A percentile compares a stretch with the other conserved stretches of the same genome.
Evolutionary conservation across 2,113 vertebrate genomes (phyloP).

Genomic region (Pygoscelis antarcticus): DNA sequence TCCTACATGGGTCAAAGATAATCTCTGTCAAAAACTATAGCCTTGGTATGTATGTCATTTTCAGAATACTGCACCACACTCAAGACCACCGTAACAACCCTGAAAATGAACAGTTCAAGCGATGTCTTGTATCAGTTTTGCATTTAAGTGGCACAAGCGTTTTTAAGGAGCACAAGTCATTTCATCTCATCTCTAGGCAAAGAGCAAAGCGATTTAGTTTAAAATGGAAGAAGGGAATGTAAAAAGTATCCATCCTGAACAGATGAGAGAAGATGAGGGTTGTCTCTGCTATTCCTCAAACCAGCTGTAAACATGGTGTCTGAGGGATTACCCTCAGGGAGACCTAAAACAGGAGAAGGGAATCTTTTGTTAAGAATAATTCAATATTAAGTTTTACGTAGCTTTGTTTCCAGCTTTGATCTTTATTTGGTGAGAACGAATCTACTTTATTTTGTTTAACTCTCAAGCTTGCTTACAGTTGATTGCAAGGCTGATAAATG

Average conservation of each 20-base stretch:
- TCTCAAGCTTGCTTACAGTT: background rate
- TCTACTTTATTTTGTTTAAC: background rate
- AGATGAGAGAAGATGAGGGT: background rate
- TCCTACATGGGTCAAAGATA: background rate
- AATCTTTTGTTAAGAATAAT: background rate
- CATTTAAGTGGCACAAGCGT: background rate
- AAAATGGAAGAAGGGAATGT: background rate
- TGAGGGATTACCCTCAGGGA: background rate
- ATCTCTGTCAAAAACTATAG: background rate
- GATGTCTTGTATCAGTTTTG: background rate
- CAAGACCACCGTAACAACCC: background rate
- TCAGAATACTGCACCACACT: background rate
- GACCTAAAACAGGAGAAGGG: background rate
- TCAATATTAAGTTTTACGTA: background rate
- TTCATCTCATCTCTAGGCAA: background rate
- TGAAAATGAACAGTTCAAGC: background rate
- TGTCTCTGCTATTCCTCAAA: background rate
- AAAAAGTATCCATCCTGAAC: background rate
- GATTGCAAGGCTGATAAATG: background rate
- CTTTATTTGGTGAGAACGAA: background rate
- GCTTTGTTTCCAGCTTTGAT: background rate
- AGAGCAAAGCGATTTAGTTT: background rate
- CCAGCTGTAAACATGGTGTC: background rate
- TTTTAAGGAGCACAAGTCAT: background rate
- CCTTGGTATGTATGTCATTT: background rate